Conservation (phyloP, 2,888 invertebrate species). For the Spicauda simplicius region DNA sequence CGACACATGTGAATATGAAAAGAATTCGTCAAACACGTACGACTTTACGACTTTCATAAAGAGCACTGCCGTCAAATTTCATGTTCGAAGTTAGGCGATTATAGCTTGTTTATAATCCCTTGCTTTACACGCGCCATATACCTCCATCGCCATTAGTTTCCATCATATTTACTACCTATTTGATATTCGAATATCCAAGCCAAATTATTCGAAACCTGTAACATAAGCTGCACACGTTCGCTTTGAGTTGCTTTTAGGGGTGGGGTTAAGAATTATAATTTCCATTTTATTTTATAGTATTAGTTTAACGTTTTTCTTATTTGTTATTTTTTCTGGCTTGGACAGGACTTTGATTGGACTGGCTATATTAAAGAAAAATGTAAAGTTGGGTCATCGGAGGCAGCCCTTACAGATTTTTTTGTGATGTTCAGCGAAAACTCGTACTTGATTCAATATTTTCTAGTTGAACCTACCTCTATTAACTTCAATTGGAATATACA, state of each 20-base stretch:
- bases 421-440: no score
- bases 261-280: neutral
- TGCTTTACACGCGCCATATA: conserved; percentile 43
- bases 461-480: no score
- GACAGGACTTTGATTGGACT: no score
- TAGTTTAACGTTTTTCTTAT: no score
- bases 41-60: conserved; percentile 44
- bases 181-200: conserved; percentile 6
- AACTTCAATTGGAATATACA: no score
- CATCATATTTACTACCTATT: conserved; percentile 38
- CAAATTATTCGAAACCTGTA: conserved; percentile 10
- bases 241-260: neutral
- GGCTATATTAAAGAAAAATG: no score
- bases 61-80: conserved; percentile 45
- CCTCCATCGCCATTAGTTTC: conserved; percentile 29
- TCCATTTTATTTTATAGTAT: no score
- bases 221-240: conserved; percentile 8
- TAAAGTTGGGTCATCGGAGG: no score
- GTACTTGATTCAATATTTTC: no score
- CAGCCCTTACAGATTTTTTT: no score
- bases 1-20: conserved; percentile 41
- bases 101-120: conserved; percentile 47
- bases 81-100: conserved; percentile 45
- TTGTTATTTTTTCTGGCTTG: no score
- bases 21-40: conserved; percentile 44